These are phyloP conservation scores for Eledona agricola DNA, from an alignment of 2,888 invertebrate species.

Conservation along the genomic window DNA sequence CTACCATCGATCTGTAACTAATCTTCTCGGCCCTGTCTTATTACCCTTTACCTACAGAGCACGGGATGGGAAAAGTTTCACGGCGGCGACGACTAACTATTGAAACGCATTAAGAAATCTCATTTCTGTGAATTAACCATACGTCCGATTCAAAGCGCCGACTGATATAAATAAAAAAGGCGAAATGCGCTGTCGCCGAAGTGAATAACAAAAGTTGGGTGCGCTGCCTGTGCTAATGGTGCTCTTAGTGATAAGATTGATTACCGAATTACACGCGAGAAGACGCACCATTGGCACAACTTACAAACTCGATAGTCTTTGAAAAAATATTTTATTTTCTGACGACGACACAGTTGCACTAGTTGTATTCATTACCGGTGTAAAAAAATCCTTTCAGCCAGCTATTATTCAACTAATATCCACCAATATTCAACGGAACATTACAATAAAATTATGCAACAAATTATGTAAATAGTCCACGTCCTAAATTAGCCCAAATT, in stretches of 20 bases:
- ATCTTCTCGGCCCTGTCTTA: conserved; percentile 52
- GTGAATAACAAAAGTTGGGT: conserved; percentile 46
- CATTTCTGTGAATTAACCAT: too few relatives aligned
- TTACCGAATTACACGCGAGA: conserved; percentile 56
- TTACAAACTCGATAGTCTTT: conserved; percentile 20
- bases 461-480: too few relatives aligned
- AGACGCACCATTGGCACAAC: conserved; percentile 31
- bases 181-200: conserved; percentile 49
- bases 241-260: conserved; percentile 54
- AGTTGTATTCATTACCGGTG: too few relatives aligned
- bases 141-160: too few relatives aligned
- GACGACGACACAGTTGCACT: too few relatives aligned
- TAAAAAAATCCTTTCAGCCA: too few relatives aligned
- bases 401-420: too few relatives aligned
- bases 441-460: too few relatives aligned
- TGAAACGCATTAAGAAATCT: conserved; percentile 45
- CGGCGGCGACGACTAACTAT: conserved; percentile 37
- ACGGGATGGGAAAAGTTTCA: conserved; percentile 47
- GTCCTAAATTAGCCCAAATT: too few relatives aligned
- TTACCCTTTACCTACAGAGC: conserved; percentile 41
- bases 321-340: conserved; percentile 18
- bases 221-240: conserved; percentile 55
- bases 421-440: too few relatives aligned
- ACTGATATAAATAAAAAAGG: too few relatives aligned
- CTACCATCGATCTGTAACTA: conserved; percentile 57